Conservation (phyloP, 1,140 invertebrate genomes). For the Bombus sylvicola region DNA sequence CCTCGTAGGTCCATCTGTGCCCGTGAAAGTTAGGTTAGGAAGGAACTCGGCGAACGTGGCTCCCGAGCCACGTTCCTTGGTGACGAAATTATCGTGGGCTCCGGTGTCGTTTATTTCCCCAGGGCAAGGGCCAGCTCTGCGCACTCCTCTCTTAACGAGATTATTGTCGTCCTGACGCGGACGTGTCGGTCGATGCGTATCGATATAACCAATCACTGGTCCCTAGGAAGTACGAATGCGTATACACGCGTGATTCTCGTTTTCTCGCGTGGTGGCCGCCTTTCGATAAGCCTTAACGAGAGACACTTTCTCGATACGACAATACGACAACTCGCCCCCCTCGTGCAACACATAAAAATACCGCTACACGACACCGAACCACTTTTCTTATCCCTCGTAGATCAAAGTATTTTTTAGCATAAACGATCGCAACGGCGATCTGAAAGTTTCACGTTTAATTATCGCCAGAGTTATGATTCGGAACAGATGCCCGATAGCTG, state of each 20-base stretch:
- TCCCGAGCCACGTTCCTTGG: constrained; percentile 46
- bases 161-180: constrained; percentile 63
- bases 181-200: constrained; percentile 58
- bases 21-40: no score
- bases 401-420: constrained; percentile 24
- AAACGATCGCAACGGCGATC: not conserved
- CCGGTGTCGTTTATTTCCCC: constrained; percentile 67
- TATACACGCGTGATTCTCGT: constrained; percentile 28
- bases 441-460: constrained; percentile 43
- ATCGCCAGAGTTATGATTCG: constrained; percentile 42
- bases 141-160: constrained; percentile 66
- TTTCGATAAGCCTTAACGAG: constrained; percentile 54
- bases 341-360: constrained; percentile 25
- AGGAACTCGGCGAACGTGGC: not conserved
- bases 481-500: not conserved
- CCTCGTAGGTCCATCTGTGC: not conserved
- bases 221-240: constrained; percentile 34
- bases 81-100: constrained; percentile 54
- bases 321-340: constrained; percentile 38
- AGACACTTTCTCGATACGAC: constrained; percentile 51
- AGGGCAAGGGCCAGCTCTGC: constrained; percentile 30
- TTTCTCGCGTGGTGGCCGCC: not conserved
- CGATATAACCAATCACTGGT: constrained; percentile 64
- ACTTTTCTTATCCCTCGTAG: constrained; percentile 35
- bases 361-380: constrained; percentile 39